Evolutionary conservation across 2,888 invertebrate genomes (phyloP), one percentile per base, ranked within the genome.

Genomic region (Polia nebulosa): DNA sequence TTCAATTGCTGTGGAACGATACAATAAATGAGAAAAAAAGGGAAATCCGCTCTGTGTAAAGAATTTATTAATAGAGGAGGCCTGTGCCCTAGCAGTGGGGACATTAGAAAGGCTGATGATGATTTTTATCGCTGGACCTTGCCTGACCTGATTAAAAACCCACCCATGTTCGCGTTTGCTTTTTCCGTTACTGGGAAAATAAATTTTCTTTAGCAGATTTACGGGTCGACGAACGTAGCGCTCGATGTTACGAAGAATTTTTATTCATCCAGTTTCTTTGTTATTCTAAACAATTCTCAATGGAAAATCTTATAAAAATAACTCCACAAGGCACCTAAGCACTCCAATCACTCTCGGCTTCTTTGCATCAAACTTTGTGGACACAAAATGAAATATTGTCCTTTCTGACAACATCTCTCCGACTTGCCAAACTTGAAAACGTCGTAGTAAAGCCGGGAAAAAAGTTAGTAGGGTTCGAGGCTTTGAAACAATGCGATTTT

Each of bases 341-440:
- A 27, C 39, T 20, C n/a, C 11, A 7, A 65, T 32, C 11, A 41
- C n/a, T 34, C 29, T 44, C 36, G 3, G 11, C 9, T 49, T 51
- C 20, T 51, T 56, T 6, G 36, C 27, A 34, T 5, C 2, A 41
- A 41, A 53, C 45, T 41, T 53, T 64, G 32, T 17, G 29, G 20
- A 45, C 22, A 27, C 6, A 51, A 9, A 39, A 62, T 69, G 29
- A 69, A 63, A 56, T 52, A 62, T 47, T 53, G 22, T 47, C 9
- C 6, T 15, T 41, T 70, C n/a, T 52, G 17, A 29, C 5, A n/a
- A 51, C 29, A 22, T 27, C 4, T 25, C 25, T 2, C 3, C 13
- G 6, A 53, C 29, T 36, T 44, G 13, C 13, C 11, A 25, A 49
- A 55, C 41, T 44, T 49, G 47, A 15, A 27, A 39, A 2, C 15